These are phyloP conservation scores for Montifringilla adamsi DNA, from an alignment of 2,113 vertebrate genomes.

Conservation along the genomic window DNA sequence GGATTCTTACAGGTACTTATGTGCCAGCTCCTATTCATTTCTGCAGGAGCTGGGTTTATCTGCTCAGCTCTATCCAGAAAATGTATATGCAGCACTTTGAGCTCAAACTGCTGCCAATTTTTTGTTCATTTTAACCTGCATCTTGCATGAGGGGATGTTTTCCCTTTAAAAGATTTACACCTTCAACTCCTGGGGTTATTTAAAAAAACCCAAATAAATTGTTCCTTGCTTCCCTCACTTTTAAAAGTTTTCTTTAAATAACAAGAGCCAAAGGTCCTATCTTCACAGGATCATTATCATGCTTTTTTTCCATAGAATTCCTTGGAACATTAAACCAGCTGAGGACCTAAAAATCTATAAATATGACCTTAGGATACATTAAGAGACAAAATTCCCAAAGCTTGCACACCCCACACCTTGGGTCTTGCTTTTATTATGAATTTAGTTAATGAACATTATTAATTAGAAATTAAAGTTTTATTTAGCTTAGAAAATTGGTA, in stretches of 20 bases:
- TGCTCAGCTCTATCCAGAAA: constrained; percentile 11
- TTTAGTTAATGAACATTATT: background rate
- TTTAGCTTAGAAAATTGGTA: background rate
- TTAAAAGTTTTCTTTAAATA: background rate
- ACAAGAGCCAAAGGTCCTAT: background rate
- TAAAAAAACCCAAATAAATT: background rate
- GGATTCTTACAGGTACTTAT: background rate
- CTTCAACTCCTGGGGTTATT: background rate
- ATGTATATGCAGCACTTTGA: background rate
- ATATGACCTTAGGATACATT: background rate
- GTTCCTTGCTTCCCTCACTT: background rate
- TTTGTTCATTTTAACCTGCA: background rate
- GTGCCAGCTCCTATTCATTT: constrained; percentile 17
- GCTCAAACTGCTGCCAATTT: background rate
- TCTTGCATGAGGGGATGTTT: background rate
- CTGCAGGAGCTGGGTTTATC: background rate
- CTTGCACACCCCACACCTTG: background rate
- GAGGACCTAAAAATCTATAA: background rate
- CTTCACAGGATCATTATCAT: background rate
- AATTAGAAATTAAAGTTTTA: background rate
- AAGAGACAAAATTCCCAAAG: background rate
- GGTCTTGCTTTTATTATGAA: background rate
- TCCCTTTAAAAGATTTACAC: background rate
- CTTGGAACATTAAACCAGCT: background rate
- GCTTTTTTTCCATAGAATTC: background rate